These are phyloP conservation scores for Microctonus aethiopoides DNA, from an alignment of 2,888 invertebrate genomes.

Conservation along the genomic window DNA sequence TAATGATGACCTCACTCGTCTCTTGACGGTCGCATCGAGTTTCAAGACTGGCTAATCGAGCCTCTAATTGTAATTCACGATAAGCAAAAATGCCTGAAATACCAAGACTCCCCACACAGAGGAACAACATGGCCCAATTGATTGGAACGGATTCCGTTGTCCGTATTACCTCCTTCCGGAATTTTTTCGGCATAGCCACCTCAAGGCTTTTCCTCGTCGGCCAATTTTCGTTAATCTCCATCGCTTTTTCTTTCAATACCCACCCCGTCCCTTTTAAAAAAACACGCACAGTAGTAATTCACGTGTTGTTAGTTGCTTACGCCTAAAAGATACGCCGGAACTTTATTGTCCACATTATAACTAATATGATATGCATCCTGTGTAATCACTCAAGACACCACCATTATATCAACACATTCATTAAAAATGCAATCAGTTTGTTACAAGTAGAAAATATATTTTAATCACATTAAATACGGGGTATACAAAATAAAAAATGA, in stretches of 20 bases:
- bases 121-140: conserved; percentile 58
- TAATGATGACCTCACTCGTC: conserved; percentile 44
- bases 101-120: conserved; percentile 59
- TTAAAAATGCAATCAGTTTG: not conserved
- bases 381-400: conserved; percentile 14
- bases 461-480: no score
- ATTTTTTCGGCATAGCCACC: conserved; percentile 54
- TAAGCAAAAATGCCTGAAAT: conserved; percentile 58
- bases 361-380: conserved; percentile 37
- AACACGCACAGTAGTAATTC: conserved; percentile 20
- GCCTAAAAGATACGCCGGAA: conserved; percentile 50
- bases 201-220: conserved; percentile 47
- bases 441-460: no score
- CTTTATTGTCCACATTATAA: conserved; percentile 58
- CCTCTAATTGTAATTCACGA: conserved; percentile 57
- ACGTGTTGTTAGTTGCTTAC: conserved; percentile 26
- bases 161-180: conserved; percentile 44
- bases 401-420: not conserved
- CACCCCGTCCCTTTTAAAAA: conserved; percentile 6
- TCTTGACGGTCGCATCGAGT: conserved; percentile 46
- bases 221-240: conserved; percentile 51
- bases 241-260: conserved; percentile 27
- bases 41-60: conserved; percentile 58
- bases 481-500: no score
- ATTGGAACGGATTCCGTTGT: conserved; percentile 37